Percentiles rank a stretch among this genome's conserved stretches.
These are phyloP conservation scores for Origma solitaria DNA, from an alignment of 2,113 vertebrate genomes.

Conservation along the genomic window DNA sequence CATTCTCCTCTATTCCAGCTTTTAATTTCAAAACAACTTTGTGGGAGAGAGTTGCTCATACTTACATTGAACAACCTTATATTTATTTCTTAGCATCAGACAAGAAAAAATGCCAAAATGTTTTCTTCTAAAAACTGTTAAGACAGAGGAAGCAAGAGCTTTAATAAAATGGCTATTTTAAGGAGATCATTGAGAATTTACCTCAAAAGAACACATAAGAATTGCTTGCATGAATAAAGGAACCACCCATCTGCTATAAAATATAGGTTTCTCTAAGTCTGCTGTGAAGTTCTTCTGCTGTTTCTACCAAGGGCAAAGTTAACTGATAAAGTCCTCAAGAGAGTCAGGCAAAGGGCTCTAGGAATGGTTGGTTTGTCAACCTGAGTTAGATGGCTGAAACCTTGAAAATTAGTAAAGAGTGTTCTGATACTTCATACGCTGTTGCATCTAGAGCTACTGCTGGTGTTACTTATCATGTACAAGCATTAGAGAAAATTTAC, in stretches of 20 bases:
- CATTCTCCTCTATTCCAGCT: background rate
- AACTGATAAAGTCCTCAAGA: background rate
- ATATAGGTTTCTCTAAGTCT: background rate
- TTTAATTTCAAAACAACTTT: constrained; percentile 29
- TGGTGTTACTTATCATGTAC: background rate
- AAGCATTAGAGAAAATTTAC: background rate
- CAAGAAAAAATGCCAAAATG: background rate
- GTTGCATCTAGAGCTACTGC: background rate
- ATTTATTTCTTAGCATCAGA: background rate
- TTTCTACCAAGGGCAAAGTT: background rate
- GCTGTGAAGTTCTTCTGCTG: background rate
- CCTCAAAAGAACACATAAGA: background rate
- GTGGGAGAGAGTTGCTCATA: background rate
- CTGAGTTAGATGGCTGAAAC: background rate
- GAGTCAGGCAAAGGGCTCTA: background rate
- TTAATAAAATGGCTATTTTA: background rate
- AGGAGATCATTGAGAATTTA: background rate
- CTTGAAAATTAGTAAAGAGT: background rate
- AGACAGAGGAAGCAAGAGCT: background rate
- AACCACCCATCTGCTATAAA: background rate
- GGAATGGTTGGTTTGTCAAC: background rate
- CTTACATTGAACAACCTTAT: background rate
- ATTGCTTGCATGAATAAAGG: background rate
- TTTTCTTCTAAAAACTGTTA: background rate
- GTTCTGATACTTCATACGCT: background rate